Evolutionary conservation across 2,113 vertebrate species (phyloP).

Genomic region (Miniopterus natalensis): DNA sequence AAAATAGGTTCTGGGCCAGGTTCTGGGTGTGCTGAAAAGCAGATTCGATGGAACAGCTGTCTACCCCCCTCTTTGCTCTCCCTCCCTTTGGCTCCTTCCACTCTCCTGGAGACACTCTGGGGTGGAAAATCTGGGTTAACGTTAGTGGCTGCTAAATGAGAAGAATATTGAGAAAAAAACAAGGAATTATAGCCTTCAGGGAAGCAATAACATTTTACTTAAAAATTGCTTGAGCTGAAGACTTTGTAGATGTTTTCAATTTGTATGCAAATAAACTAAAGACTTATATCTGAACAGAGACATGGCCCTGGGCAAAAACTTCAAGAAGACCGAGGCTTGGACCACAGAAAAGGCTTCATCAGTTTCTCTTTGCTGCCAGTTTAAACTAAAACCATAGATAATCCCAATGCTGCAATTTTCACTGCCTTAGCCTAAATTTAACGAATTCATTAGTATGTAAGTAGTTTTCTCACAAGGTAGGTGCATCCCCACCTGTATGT

Average conservation of each 20-base stretch:
- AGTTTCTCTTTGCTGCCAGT: background rate
- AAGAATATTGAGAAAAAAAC: slow-evolving; percentile 73
- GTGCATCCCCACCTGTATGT: background rate
- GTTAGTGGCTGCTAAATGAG: slow-evolving; percentile 58
- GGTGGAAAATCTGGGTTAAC: slow-evolving; percentile 61
- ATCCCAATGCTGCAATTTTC: background rate
- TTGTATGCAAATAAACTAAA: slow-evolving; percentile 79
- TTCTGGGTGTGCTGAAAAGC: background rate
- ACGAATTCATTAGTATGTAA: slow-evolving; percentile 38
- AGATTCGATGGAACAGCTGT: fast-evolving
- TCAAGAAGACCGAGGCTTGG: slow-evolving; percentile 15
- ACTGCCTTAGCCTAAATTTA: background rate
- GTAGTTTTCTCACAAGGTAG: background rate
- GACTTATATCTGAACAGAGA: background rate
- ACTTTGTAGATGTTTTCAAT: slow-evolving; percentile 64
- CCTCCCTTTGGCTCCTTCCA: background rate
- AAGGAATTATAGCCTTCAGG: slow-evolving; percentile 65
- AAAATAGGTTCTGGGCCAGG: background rate
- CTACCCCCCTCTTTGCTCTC: background rate
- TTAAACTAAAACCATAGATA: slow-evolving; percentile 19
- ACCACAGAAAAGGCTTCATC: background rate
- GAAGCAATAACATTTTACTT: slow-evolving; percentile 76
- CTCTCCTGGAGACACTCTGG: background rate
- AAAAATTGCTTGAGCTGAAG: slow-evolving; percentile 72
- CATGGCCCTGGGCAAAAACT: slow-evolving; percentile 47